A percentile compares a stretch with the other conserved stretches of the same genome.
phyloP scores from a whole-genome alignment of 2,888 invertebrate genomes.

The Catonia carolina region DNA sequence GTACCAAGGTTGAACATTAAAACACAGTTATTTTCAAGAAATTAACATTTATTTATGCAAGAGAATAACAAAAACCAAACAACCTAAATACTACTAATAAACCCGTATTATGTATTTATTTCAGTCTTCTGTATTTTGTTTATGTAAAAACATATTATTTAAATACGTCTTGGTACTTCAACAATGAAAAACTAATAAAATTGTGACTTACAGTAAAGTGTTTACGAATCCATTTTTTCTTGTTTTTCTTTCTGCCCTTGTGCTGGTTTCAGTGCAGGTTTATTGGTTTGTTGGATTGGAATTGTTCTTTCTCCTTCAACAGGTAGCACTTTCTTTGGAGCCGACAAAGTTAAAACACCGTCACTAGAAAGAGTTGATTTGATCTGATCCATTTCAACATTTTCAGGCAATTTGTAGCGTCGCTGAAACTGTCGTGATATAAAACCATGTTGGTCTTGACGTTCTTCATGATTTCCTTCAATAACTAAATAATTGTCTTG shows the following conservation, averaged over 20 bases:
- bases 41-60: too few relatives aligned
- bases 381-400: conserved; percentile 40
- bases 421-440: conserved; percentile 43
- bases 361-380: conserved; percentile 41
- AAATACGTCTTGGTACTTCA: too few relatives aligned
- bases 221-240: conserved; percentile 1
- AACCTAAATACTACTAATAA: too few relatives aligned
- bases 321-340: conserved; percentile 23
- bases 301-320: conserved; percentile 25
- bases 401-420: conserved; percentile 42
- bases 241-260: conserved; percentile 7
- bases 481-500: conserved; percentile 41
- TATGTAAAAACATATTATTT: too few relatives aligned
- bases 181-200: too few relatives aligned
- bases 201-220: too few relatives aligned
- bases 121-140: too few relatives aligned
- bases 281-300: conserved; percentile 32
- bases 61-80: too few relatives aligned
- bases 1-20: too few relatives aligned
- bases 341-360: conserved; percentile 39
- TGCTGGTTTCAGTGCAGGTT: conserved; percentile 30
- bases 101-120: too few relatives aligned
- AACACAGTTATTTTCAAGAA: too few relatives aligned
- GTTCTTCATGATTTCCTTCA: conserved; percentile 44
- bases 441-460: conserved; percentile 42